A percentile compares a stretch with the other conserved stretches of the same genome.
Conservation (phyloP, 2,113 vertebrate genomes). For the Cacatua alba region DNA sequence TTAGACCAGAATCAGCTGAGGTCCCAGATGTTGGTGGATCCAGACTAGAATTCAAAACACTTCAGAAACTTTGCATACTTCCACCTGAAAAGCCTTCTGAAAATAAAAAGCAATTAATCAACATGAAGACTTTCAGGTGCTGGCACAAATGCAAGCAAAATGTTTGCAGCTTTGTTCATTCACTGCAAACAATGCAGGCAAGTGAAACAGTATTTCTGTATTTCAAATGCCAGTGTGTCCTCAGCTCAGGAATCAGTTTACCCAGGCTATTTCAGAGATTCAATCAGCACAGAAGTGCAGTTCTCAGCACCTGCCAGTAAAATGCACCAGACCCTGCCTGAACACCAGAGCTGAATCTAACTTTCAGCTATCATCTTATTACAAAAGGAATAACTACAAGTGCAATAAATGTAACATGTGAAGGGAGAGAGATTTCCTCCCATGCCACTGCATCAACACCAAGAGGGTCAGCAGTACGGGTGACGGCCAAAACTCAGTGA, state of each 20-base stretch:
- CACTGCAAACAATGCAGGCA: background rate
- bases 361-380: background rate
- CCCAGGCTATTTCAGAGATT: rapidly evolving
- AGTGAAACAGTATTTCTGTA: background rate
- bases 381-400: background rate
- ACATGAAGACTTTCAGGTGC: background rate
- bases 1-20: background rate
- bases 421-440: background rate
- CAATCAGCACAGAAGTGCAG: background rate
- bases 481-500: background rate
- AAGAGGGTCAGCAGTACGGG: background rate
- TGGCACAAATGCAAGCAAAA: background rate
- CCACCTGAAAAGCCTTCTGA: background rate
- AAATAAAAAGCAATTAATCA: background rate
- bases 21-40: background rate
- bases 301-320: background rate
- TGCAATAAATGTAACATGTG: background rate
- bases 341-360: background rate
- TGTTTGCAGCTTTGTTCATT: background rate
- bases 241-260: background rate
- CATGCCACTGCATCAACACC: background rate
- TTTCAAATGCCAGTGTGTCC: background rate
- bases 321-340: background rate
- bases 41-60: background rate
- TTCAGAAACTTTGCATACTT: background rate